These are phyloP conservation scores for Thamnophis sirtalis DNA, from an alignment of 2,113 vertebrate species.

Conservation along the genomic window DNA sequence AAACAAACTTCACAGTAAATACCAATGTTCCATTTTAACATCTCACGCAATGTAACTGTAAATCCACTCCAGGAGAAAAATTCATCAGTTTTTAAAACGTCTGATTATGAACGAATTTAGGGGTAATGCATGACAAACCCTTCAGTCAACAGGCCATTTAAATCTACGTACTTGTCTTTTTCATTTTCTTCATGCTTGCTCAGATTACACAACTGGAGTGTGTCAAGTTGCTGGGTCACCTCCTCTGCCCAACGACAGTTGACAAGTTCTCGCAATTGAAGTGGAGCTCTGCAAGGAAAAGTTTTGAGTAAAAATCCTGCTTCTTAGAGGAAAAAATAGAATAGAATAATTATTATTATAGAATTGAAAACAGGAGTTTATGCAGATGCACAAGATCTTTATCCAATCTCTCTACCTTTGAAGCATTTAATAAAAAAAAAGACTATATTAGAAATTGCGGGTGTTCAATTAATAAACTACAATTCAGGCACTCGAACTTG, in stretches of 20 bases:
- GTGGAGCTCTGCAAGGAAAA: conserved; percentile 77
- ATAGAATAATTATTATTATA: neutral
- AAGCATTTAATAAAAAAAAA: neutral
- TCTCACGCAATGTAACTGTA: neutral
- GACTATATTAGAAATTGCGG: neutral
- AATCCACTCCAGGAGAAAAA: neutral
- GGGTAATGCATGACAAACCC: neutral
- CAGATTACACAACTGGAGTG: conserved; percentile 93
- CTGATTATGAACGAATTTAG: neutral
- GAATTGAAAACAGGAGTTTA: neutral
- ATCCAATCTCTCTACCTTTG: neutral
- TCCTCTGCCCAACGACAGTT: conserved; percentile 99
- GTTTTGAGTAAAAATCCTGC: neutral
- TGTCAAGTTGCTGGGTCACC: conserved; percentile 96
- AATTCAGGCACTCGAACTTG: neutral
- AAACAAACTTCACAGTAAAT: neutral
- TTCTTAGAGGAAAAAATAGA: neutral
- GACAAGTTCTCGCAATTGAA: conserved; percentile 93
- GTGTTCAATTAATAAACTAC: neutral
- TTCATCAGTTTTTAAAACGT: neutral
- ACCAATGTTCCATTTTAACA: neutral
- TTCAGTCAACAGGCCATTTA: neutral
- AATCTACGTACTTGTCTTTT: conserved; percentile 88
- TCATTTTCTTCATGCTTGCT: conserved; percentile 97
- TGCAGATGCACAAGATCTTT: neutral